phyloP scores from a whole-genome alignment of 2,888 invertebrate genomes.

The Meta bourneti region DNA sequence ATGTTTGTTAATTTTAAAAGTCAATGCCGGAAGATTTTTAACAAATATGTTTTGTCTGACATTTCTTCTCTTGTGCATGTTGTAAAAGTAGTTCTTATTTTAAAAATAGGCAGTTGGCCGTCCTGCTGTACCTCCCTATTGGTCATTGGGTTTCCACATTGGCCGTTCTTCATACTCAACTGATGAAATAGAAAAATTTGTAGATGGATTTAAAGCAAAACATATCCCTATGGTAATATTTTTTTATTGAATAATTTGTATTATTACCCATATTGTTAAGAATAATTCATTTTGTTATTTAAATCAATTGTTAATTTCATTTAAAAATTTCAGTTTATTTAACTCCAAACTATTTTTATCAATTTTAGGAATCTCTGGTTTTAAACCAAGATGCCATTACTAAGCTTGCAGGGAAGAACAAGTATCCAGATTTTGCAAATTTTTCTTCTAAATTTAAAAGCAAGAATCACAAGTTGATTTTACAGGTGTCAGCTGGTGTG shows the following conservation, averaged over 20 bases:
- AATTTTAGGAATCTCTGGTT: conserved; percentile 62
- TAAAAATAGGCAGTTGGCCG: conserved; percentile 71
- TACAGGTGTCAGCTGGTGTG: conserved; percentile 56
- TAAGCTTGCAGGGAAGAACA: neutral
- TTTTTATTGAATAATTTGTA: neutral
- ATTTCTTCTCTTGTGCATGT: too few species aligned
- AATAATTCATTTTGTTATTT: too few species aligned
- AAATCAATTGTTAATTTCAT: neutral
- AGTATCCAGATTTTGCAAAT: conserved; percentile 49
- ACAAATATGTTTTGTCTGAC: too few species aligned
- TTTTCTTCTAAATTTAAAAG: conserved; percentile 37
- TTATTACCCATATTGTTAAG: neutral
- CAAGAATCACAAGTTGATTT: conserved; percentile 54
- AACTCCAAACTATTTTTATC: neutral
- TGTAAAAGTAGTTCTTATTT: neutral
- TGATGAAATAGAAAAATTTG: conserved; percentile 78
- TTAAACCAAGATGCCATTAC: conserved; percentile 37
- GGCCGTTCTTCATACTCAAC: conserved; percentile 80
- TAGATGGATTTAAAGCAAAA: conserved; percentile 62
- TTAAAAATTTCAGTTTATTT: neutral
- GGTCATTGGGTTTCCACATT: conserved; percentile 82
- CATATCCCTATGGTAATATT: conserved; percentile 65
- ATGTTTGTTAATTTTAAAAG: too few species aligned
- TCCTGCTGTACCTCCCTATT: conserved; percentile 80
- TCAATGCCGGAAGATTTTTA: too few species aligned